phyloP scores from a whole-genome alignment of 2,113 vertebrate species.

The Channa maculata region DNA sequence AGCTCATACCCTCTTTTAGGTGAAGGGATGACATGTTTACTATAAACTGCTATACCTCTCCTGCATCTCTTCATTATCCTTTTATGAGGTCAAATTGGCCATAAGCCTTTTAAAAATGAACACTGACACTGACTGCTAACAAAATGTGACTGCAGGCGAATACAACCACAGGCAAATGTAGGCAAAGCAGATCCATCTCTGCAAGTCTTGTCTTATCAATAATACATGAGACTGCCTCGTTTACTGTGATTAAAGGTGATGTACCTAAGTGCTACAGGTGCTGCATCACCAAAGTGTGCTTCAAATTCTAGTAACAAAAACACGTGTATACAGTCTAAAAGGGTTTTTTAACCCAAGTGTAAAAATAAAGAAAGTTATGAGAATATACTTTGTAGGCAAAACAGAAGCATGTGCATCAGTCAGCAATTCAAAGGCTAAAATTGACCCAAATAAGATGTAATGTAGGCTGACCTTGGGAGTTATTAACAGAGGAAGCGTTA shows the following conservation, averaged over 20 bases:
- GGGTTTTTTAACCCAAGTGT: constrained; percentile 8
- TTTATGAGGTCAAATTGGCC: constrained; percentile 43
- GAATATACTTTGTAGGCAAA: neutral
- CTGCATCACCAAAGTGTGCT: constrained; percentile 27
- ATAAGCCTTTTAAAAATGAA: constrained; percentile 40
- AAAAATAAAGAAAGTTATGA: constrained; percentile 13
- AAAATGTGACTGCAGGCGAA: constrained; percentile 38
- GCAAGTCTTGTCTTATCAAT: constrained; percentile 35
- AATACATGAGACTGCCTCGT: constrained; percentile 45
- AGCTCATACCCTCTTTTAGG: constrained; percentile 16
- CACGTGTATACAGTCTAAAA: constrained; percentile 6
- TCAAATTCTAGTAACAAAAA: constrained; percentile 43
- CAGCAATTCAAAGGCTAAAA: constrained; percentile 10
- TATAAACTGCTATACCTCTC: constrained; percentile 29
- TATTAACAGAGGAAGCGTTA: constrained; percentile 23
- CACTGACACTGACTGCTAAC: constrained; percentile 22
- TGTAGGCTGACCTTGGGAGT: constrained; percentile 25
- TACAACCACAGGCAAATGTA: constrained; percentile 35
- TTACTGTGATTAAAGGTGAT: constrained; percentile 56
- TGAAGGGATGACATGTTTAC: constrained; percentile 21
- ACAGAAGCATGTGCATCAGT: neutral
- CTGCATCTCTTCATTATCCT: constrained; percentile 53
- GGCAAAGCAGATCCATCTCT: constrained; percentile 39
- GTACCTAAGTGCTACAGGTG: constrained; percentile 37
- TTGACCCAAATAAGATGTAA: neutral